phyloP scores from a whole-genome alignment of 2,113 vertebrate species.

The Sinocyclocheilus rhinocerous region DNA sequence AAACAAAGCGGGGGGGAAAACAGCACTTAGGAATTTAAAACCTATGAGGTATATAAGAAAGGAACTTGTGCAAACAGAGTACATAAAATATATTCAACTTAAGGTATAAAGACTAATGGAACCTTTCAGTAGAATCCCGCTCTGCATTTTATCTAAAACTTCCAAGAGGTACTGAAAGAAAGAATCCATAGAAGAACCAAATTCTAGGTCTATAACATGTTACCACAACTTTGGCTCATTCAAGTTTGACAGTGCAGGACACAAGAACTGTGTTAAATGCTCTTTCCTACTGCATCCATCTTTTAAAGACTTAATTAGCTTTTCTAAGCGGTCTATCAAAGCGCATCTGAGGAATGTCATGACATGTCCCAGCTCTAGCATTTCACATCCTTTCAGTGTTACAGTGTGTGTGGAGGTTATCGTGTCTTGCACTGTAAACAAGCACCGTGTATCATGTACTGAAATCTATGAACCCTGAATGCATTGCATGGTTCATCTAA shows the following conservation, averaged over 20 bases:
- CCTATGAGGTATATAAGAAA: conserved; percentile 75
- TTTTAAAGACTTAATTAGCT: conserved; percentile 43
- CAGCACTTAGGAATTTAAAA: conserved; percentile 68
- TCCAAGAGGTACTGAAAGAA: conserved; percentile 36
- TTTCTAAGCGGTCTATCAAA: conserved; percentile 37
- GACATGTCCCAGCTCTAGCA: conserved; percentile 11
- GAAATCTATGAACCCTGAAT: conserved; percentile 37
- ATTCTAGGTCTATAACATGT: conserved; percentile 39
- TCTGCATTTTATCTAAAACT: conserved; percentile 47
- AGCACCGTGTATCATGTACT: conserved; percentile 28
- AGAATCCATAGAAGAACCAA: conserved; percentile 45
- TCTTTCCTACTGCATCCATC: conserved; percentile 31
- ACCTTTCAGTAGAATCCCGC: conserved; percentile 53
- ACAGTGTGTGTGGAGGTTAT: conserved; percentile 41
- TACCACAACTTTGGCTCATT: conserved; percentile 56
- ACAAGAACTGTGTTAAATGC: conserved; percentile 32
- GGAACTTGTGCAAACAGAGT: conserved; percentile 65
- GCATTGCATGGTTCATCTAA: conserved; percentile 29
- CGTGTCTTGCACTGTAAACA: conserved; percentile 14
- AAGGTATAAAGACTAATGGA: conserved; percentile 38
- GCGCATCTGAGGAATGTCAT: conserved; percentile 36
- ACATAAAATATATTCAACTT: conserved; percentile 52
- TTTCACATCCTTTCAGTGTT: conserved; percentile 39
- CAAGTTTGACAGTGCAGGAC: conserved; percentile 54
- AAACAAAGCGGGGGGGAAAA: conserved; percentile 43